Percentiles rank a stretch among this genome's conserved stretches.
Evolutionary conservation across 2,888 invertebrate genomes (phyloP).

Genomic region (Dolomedes plantarius): DNA sequence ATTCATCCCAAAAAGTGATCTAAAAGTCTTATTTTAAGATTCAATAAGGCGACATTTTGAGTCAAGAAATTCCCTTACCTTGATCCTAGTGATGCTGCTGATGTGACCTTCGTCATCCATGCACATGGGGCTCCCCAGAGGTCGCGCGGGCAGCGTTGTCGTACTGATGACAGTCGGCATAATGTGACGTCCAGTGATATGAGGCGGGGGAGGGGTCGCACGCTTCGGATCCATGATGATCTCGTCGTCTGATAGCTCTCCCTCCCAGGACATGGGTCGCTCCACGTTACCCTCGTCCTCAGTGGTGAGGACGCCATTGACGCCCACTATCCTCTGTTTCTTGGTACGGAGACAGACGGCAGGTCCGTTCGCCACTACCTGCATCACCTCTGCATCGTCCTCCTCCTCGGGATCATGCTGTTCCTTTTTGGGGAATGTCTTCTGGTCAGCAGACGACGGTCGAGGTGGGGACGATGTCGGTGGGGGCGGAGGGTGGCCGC

Average conservation of each 20-base stretch:
- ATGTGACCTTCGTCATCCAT: constrained; percentile 62
- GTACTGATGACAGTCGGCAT: constrained; percentile 45
- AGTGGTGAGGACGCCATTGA: constrained; percentile 30
- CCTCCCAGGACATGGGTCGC: constrained; percentile 96
- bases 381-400: constrained; percentile 71
- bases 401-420: constrained; percentile 48
- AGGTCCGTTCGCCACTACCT: constrained; percentile 65
- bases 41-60: too few species aligned
- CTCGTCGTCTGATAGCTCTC: constrained; percentile 86
- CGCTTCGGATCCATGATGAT: constrained; percentile 4
- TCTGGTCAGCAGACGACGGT: constrained; percentile 15
- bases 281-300: constrained; percentile 76
- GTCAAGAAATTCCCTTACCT: too few species aligned
- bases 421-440: constrained; percentile 21
- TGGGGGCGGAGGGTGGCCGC: constrained; percentile 49
- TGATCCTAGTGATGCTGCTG: constrained; percentile 35
- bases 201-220: constrained; percentile 49
- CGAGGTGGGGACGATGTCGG: constrained; percentile 41
- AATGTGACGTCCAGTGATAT: constrained; percentile 47
- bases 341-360: constrained; percentile 51
- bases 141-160: constrained; percentile 26
- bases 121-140: constrained; percentile 64
- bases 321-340: constrained; percentile 49
- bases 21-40: too few species aligned
- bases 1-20: too few species aligned